Evolutionary conservation across 1,140 invertebrate genomes (phyloP), one percentile per base, ranked within the genome.

Genomic region (Laupala kohalensis): DNA sequence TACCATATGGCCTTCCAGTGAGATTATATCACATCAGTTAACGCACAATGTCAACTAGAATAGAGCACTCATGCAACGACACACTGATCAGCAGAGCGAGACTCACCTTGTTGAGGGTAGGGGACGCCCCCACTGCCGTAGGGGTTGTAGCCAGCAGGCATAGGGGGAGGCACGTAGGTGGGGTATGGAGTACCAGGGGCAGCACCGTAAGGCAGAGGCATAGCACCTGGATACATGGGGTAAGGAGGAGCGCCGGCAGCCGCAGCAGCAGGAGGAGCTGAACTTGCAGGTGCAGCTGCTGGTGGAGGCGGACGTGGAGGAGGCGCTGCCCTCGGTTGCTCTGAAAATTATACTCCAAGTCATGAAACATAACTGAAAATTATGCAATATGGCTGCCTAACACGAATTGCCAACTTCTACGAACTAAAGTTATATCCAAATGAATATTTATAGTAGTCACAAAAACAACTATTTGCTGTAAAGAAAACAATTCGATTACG

Each of bases 81-180:
- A n/a, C n/a, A n/a, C n/a, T n/a, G n/a, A n/a, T n/a, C n/a, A n/a
- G n/a, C 74, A 23, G 68, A 28, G 62, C n/a, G 25, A 25, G 67
- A 53, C 71, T 70, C 68, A 81, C 77, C 83, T 81, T 80, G 86
- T 76, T 84, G 79, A 75, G 89, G 88, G 80, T 90, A 90, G 25
- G 88, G 88, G 79, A 92, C 86, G 70, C 89, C 91, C 72, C 88
- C 90, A 25, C 30, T 25, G 19, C 53, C n/a, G 27, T 94, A 94
- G 29, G 92, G 92, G 84, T 94, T 94, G 79, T 93, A 95, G 28
- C 90, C 84, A 72, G 87, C 83, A 3, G 92, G 93, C 89, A 95
- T 88, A 5, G 92, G 92, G 25, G 89, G 85, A 64, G 84, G 85
- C 73, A 85, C 83, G 73, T 89, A 91, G 15, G 86, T 78, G 65